Evolutionary conservation across 1,140 invertebrate species (phyloP).

Genomic region (Tetragonula clypearis): DNA sequence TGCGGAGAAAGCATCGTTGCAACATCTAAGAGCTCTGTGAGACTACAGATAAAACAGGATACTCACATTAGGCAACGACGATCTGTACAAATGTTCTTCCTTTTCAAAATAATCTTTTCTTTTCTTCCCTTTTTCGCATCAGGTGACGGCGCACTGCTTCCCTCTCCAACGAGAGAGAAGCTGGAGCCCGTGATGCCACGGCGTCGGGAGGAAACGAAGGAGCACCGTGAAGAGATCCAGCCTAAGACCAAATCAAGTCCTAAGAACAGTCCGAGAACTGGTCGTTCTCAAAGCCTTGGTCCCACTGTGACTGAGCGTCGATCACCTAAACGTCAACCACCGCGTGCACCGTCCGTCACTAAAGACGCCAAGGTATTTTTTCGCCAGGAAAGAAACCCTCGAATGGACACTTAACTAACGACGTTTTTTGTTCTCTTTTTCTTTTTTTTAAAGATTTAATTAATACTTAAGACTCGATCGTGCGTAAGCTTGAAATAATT

Average conservation of each 20-base stretch:
- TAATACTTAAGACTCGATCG: neutral
- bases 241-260: constrained; percentile 84
- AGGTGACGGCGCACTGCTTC: constrained; percentile 84
- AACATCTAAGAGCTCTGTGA: too few relatives aligned
- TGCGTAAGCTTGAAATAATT: neutral
- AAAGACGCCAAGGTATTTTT: constrained; percentile 79
- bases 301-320: constrained; percentile 84
- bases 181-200: constrained; percentile 86
- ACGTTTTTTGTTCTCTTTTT: neutral
- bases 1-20: too few relatives aligned
- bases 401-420: neutral
- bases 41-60: too few relatives aligned
- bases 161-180: constrained; percentile 88
- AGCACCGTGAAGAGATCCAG: constrained; percentile 75
- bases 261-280: constrained; percentile 84
- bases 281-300: constrained; percentile 88
- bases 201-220: constrained; percentile 84
- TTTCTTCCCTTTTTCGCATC: neutral
- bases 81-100: too few relatives aligned
- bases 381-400: neutral
- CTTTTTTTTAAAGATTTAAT: neutral
- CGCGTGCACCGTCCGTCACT: constrained; percentile 83
- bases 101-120: neutral
- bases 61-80: too few relatives aligned
- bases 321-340: constrained; percentile 88